Evolutionary conservation across 2,888 invertebrate species (phyloP).

Genomic region (Venusia cambrica): DNA sequence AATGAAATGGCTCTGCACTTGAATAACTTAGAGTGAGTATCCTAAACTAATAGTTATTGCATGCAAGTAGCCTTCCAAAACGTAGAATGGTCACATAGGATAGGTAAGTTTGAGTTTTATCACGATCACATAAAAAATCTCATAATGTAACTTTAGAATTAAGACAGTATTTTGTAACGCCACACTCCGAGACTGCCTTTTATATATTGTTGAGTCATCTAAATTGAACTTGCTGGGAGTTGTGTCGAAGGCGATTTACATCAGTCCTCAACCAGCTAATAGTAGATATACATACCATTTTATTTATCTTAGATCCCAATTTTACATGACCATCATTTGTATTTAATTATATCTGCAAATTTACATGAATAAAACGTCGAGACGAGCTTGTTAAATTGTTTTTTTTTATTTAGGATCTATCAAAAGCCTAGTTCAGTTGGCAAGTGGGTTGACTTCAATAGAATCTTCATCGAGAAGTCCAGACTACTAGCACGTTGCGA

Average conservation of each 20-base stretch:
- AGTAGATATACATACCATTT: slow-evolving; percentile 56
- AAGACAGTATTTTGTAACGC: slow-evolving; percentile 78
- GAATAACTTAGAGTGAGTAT: slow-evolving; percentile 66
- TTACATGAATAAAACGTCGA: slow-evolving; percentile 81
- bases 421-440: too few relatives aligned
- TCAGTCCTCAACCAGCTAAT: slow-evolving; percentile 65
- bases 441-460: too few relatives aligned
- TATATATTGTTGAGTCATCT: slow-evolving; percentile 71
- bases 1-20: slow-evolving; percentile 71
- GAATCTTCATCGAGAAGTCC: too few relatives aligned
- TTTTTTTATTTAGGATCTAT: slow-evolving; percentile 27
- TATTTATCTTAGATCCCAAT: slow-evolving; percentile 76
- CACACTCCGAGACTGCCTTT: slow-evolving; percentile 81
- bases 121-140: slow-evolving; percentile 79
- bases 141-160: slow-evolving; percentile 75
- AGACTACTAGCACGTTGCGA: too few relatives aligned
- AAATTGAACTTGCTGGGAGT: slow-evolving; percentile 68
- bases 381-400: slow-evolving; percentile 71
- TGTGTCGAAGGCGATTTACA: slow-evolving; percentile 51
- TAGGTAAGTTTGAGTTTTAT: slow-evolving; percentile 77
- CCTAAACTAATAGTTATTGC: slow-evolving; percentile 61
- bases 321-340: slow-evolving; percentile 80
- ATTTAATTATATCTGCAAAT: slow-evolving; percentile 80
- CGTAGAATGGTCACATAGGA: slow-evolving; percentile 73
- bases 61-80: slow-evolving; percentile 67